Conservation (phyloP, 2,888 invertebrate species). For the Aleiodes leptofemur region DNA sequence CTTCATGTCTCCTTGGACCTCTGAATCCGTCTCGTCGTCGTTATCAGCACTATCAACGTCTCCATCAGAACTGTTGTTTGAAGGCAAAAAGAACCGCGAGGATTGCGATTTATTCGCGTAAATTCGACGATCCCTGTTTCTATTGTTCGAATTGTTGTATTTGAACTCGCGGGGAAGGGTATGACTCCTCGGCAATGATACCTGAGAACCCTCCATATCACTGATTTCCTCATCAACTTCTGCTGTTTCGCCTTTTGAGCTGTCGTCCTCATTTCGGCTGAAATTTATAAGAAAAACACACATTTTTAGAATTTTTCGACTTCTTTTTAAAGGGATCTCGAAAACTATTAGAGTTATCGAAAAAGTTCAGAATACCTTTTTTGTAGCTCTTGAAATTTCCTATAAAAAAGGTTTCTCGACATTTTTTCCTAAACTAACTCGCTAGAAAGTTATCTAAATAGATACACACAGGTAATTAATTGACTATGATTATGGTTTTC, state of each 20-base stretch:
- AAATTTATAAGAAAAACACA: constrained; percentile 46
- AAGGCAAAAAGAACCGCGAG: constrained; percentile 81
- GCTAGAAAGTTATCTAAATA: neutral
- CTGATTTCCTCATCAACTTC: constrained; percentile 70
- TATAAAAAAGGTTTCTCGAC: neutral
- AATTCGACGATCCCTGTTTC: constrained; percentile 77
- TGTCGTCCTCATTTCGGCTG: constrained; percentile 59
- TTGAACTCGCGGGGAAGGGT: constrained; percentile 91
- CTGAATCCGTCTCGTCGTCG: constrained; percentile 77
- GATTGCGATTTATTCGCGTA: constrained; percentile 77
- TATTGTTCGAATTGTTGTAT: constrained; percentile 76
- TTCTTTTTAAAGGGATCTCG: too few species aligned
- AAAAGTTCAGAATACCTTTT: neutral
- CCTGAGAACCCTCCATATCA: constrained; percentile 77
- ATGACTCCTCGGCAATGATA: constrained; percentile 89
- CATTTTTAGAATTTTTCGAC: too few species aligned
- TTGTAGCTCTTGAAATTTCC: constrained; percentile 7
- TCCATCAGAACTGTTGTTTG: constrained; percentile 91
- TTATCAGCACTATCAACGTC: constrained; percentile 90
- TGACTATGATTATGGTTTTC: too few species aligned
- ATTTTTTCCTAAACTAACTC: constrained; percentile 15
- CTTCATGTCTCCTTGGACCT: constrained; percentile 65
- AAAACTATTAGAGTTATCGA: too few species aligned
- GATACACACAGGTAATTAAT: too few species aligned
- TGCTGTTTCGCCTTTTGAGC: constrained; percentile 61